Base-by-base conservation (phyloP, 2,888 invertebrate species). In the Ichneumon xanthorius region DNA sequence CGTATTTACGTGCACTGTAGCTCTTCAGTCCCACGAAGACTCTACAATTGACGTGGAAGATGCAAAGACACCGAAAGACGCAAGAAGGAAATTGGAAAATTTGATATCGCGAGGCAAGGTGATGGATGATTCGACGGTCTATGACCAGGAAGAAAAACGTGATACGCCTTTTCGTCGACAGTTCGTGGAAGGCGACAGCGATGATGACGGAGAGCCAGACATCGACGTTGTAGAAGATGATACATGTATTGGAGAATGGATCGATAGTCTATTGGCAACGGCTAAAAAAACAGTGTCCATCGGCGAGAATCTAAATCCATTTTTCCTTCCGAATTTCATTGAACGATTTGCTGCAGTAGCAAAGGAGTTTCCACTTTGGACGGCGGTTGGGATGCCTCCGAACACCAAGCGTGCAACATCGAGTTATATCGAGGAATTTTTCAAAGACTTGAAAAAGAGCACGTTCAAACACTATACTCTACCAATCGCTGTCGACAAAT, bases 51-150 rank as follows among this genome's bases (percentile, higher is more conserved):
- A 63, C 2, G 4, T 65, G 1, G 33, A 9, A 48, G 2, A 65
- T 6, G 65, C n/a, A 14, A 11, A 5, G 26, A 50, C 63, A 14
- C 22, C 63, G 7, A 73, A 16, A 78, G 70, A 81, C 22, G 82
- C 85, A 4, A 53, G 87, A 33, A 26, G 50, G 37, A 26, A 14
- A 16, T 53, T 84, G n/a, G 82, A 82, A 75, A 22, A 19, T 50
- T 79, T 14, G 9, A 86, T 86, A n/a, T 67, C 65, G 9, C 50
- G 80, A 48, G 33, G 53, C 11, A 26, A 26, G 26, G 37, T 80
- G 22, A n/a, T 40, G 14, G 22, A 9, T 6, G 7, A 55, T n/a
- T 55, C n/a, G 16, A 22, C n/a, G 16, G 50, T 11, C 4, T 50
- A 16, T 50, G 50, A 50, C 50, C 5, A n/a, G 4, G 50, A 50